These are phyloP conservation scores for Scelioninae gen. 1 DNA, from an alignment of 2,888 invertebrate species.

Conservation along the genomic window DNA sequence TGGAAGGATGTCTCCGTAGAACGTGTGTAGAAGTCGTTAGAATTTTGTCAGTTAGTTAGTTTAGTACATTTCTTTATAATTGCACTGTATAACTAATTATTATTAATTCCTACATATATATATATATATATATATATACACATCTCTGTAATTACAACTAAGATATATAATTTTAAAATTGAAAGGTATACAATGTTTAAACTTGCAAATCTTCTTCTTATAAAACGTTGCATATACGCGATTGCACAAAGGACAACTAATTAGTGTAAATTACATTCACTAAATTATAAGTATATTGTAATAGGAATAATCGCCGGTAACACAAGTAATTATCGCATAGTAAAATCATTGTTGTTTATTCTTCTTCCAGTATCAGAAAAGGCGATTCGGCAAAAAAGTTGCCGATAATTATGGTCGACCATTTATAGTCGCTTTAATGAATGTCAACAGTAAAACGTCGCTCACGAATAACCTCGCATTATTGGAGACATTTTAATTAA, in stretches of 20 bases:
- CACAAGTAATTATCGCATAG: constrained; percentile 49
- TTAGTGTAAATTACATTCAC: constrained; percentile 45
- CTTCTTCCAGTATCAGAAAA: constrained; percentile 24
- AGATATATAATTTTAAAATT: no score
- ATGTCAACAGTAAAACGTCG: constrained; percentile 52
- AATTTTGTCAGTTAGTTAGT: no score
- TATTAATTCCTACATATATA: no score
- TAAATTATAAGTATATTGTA: constrained; percentile 47
- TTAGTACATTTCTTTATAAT: no score
- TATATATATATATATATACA: no score
- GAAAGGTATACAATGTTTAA: no score
- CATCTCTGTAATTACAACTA: no score
- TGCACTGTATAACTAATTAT: no score
- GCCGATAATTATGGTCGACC: constrained; percentile 44
- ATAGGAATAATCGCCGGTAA: constrained; percentile 52
- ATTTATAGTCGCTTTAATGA: constrained; percentile 40
- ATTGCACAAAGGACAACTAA: constrained; percentile 51
- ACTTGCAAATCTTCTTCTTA: no score
- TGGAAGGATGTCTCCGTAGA: no score
- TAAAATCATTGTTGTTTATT: constrained; percentile 58
- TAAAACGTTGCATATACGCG: no score
- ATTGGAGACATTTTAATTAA: constrained; percentile 44
- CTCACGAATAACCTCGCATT: constrained; percentile 11
- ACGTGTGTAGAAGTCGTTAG: no score
- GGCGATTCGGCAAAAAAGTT: constrained; percentile 26